Evolutionary conservation across 1,140 invertebrate genomes (phyloP).

Genomic region (Megalonaias nervosa): DNA sequence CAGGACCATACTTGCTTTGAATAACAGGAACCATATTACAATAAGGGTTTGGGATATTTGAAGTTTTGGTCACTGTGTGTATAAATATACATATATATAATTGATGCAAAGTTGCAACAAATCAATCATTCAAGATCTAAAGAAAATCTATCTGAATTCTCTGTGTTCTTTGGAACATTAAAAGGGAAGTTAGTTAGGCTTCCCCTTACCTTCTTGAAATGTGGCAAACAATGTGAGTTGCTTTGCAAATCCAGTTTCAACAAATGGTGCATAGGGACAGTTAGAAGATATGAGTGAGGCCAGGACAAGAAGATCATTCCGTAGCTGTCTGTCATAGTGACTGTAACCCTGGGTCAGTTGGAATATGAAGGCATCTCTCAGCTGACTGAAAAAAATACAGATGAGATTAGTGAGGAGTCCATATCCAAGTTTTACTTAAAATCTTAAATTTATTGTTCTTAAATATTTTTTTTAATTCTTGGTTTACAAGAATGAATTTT

Average conservation of each 20-base stretch:
- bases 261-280: constrained; percentile 67
- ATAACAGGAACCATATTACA: too few species aligned
- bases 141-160: too few species aligned
- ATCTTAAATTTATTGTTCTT: too few species aligned
- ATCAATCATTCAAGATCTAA: too few species aligned
- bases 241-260: constrained; percentile 71
- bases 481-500: too few species aligned
- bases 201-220: constrained; percentile 69
- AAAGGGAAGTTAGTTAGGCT: neutral
- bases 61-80: too few species aligned
- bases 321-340: constrained; percentile 69
- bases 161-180: too few species aligned
- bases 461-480: too few species aligned
- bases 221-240: constrained; percentile 70
- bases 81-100: too few species aligned
- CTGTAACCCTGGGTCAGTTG: constrained; percentile 69
- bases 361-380: constrained; percentile 69
- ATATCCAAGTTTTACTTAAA: neutral
- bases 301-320: constrained; percentile 70
- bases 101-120: too few species aligned
- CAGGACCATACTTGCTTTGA: too few species aligned
- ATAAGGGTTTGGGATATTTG: too few species aligned
- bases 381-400: constrained; percentile 55
- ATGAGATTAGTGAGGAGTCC: neutral
- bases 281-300: constrained; percentile 58